Evolutionary conservation across 2,113 vertebrate species (phyloP), one percentile per base, ranked within the genome.

Genomic region (Dipodomys spectabilis): DNA sequence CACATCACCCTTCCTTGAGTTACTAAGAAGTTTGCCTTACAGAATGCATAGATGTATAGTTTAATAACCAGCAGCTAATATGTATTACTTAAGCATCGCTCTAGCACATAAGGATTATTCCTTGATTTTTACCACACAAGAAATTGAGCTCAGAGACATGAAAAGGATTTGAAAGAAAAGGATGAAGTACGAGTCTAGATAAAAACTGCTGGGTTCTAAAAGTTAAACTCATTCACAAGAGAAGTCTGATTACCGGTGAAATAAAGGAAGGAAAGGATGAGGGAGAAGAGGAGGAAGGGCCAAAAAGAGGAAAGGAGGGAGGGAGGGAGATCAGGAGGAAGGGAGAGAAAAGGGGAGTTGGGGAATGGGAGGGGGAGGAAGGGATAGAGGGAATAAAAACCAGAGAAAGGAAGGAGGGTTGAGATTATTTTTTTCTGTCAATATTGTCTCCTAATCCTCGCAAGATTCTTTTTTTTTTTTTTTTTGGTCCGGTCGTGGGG

Each of bases 401-500:
- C n/a, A 7, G 18, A 9, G 10, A 35, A 78, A 77, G 12, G 62
- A 91, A 69, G 32, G 4, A 79, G 7, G 69, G 25, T 13, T 28
- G 27, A 78, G 18, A 3, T 72, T 32, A 6, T 60, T 82, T 86
- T 82, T 86, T 79, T 75, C 64, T 23, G 88, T 91, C 49, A 93
- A 44, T 2, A 3, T 62, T 69, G 23, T 7, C 2, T 30, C 19
- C 32, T 13, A 65, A 92, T 90, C 28, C 35, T 74, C 92, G 18
- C 15, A 74, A 78, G 82, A 92, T 35, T 82, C 60, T 64, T 88
- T n/a, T n/a, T n/a, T n/a, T n/a, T n/a, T n/a, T n/a, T n/a, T n/a
- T n/a, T n/a, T n/a, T n/a, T n/a, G n/a, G n/a, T n/a, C n/a, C n/a
- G n/a, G n/a, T n/a, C n/a, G n/a, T n/a, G n/a, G n/a, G n/a, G n/a